Base-by-base conservation (phyloP, 2,113 vertebrate genomes). In the Aptenodytes forsteri region DNA sequence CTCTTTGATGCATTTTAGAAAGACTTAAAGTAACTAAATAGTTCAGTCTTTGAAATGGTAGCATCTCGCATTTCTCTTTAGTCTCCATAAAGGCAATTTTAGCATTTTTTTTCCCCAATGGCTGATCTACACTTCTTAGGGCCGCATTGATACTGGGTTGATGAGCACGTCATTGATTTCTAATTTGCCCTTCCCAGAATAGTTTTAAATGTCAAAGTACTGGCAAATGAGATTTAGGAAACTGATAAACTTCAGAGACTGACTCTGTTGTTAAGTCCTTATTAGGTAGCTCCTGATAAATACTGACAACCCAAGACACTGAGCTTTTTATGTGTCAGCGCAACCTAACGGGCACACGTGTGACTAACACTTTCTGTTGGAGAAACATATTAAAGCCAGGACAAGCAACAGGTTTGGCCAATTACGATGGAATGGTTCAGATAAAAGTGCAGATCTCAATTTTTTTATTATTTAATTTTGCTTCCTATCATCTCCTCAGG, bases 81-180 rank as follows among this genome's bases (percentile, higher is more conserved):
- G 38, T 38, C 18, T 73, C 29, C 26, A 30, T 30, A 58, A 75
- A 84, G 62, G 34, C 52, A 58, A 54, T 93, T 79, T 62, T 62
- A 90, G 55, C 52, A 1, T 64, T 47, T 86, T 84, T 79, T 86
- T 70, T 50, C 20, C 29, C 89, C 83, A 36, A 17, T 70, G 62
- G 27, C 62, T 75, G 44, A 22, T 78, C 56, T 56, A 42, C 44
- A 67, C 66, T 97, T 42, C 69, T 67, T 49, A 83, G 42, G 78
- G 66, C 79, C 82, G 46, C 66, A 13, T 20, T 95, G 84, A 90
- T 88, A 89, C 38, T 49, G 90, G 23, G 12, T 61, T 90, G 47
- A 49, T 93, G 78, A 93, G 40, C 77, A 50, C 64, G 9, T 81
- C 69, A 65, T 89, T 95, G 75, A 84, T 97, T 97, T 95, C 79